Evolutionary conservation across 2,113 vertebrate genomes (phyloP).

Genomic region (Bufo gargarizans): DNA sequence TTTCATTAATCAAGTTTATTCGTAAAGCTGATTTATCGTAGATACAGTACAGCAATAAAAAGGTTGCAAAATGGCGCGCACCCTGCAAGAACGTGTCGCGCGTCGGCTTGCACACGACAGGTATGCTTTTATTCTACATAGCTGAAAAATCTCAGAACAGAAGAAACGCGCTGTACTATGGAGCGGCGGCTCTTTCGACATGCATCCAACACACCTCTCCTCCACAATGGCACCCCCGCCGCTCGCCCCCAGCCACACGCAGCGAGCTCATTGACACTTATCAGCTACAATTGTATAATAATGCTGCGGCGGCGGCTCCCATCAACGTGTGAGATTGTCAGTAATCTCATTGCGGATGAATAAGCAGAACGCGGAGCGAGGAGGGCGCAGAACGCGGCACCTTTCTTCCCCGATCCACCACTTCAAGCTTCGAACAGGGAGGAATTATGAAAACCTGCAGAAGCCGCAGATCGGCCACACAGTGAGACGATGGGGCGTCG

Average conservation of each 20-base stretch:
- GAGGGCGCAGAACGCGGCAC: neutral
- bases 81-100: neutral
- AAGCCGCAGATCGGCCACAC: too few species aligned
- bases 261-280: neutral
- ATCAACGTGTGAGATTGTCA: neutral
- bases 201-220: neutral
- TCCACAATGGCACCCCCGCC: neutral
- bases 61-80: neutral
- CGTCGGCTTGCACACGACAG: neutral
- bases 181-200: neutral
- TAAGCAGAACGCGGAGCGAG: neutral
- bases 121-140: neutral
- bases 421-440: neutral
- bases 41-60: neutral
- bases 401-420: neutral
- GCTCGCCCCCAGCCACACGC: neutral
- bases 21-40: too few species aligned
- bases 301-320: neutral
- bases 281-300: conserved; percentile 30
- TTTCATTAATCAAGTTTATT: too few species aligned
- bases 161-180: neutral
- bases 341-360: neutral
- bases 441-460: neutral
- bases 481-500: too few species aligned
- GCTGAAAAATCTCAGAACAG: neutral